Evolutionary conservation across 2,797 vertebrate species (phyloP).

Genomic region (Rhinoraja longicauda): DNA sequence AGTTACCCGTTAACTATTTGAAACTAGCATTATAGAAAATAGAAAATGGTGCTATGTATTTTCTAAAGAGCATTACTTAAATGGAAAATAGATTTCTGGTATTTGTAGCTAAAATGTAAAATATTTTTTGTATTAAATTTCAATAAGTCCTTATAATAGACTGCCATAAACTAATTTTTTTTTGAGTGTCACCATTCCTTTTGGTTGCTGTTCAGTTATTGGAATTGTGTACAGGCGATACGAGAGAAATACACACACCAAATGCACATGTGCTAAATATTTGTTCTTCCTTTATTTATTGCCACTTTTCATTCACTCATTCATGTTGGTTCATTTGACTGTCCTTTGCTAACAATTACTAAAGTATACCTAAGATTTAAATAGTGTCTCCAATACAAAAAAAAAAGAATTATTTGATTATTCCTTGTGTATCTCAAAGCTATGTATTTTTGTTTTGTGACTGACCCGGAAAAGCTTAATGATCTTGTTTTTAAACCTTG

Average conservation of each 20-base stretch:
- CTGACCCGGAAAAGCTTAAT: neutral
- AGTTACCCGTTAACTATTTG: neutral
- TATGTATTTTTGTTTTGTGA: neutral
- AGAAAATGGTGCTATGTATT: too few relatives aligned
- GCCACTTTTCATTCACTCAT: neutral
- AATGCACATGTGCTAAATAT: neutral
- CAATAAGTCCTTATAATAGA: neutral
- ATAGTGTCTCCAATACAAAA: neutral
- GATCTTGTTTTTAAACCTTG: conserved; percentile 12
- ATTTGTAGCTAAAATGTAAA: neutral
- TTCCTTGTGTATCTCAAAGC: conserved; percentile 5
- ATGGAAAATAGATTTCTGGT: neutral
- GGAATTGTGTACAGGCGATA: neutral
- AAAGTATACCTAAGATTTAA: neutral
- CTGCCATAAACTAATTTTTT: neutral
- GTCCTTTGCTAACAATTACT: neutral
- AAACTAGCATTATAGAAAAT: neutral
- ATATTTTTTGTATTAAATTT: neutral
- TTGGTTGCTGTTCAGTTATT: neutral
- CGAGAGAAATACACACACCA: too few relatives aligned
- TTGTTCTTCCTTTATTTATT: neutral
- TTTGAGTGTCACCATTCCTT: neutral
- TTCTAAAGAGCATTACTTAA: neutral
- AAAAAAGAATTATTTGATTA: neutral
- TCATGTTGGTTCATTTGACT: neutral